Conservation (phyloP, 2,888 invertebrate species). For the Acrocyrtus sp. region DNA sequence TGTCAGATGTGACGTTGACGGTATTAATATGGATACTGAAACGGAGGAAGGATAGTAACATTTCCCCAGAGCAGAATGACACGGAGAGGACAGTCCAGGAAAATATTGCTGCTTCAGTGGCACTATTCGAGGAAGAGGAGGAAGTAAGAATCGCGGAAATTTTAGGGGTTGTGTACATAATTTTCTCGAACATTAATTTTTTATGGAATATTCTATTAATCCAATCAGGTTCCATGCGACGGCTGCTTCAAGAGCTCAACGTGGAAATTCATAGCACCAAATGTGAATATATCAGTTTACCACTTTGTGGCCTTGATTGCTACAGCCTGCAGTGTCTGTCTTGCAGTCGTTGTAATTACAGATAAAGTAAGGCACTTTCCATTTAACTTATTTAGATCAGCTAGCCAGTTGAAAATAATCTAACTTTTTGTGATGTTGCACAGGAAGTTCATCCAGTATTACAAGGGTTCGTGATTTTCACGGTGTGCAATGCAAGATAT, state of each 20-base stretch:
- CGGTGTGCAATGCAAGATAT: conserved; percentile 59
- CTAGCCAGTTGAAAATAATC: neutral
- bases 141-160: conserved; percentile 53
- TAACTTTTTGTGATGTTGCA: conserved; percentile 8
- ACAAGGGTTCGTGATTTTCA: conserved; percentile 54
- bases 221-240: conserved; percentile 56
- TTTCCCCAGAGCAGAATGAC: conserved; percentile 9
- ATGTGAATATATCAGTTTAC: conserved; percentile 41
- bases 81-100: conserved; percentile 16
- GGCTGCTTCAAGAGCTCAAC: conserved; percentile 57
- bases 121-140: conserved; percentile 56
- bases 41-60: conserved; percentile 26
- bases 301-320: conserved; percentile 46
- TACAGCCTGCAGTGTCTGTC: conserved; percentile 32
- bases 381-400: too few relatives aligned
- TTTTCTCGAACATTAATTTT: neutral
- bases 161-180: neutral
- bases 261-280: conserved; percentile 59
- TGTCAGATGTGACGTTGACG: conserved; percentile 53
- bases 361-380: conserved; percentile 20
- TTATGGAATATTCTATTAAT: neutral
- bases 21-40: conserved; percentile 55
- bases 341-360: conserved; percentile 17
- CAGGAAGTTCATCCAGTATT: conserved; percentile 45
- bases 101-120: conserved; percentile 18